Percentiles rank a stretch among this genome's conserved stretches.
These are phyloP conservation scores for Camelus dromedarius DNA, from an alignment of 2,113 vertebrate genomes.

Conservation along the genomic window DNA sequence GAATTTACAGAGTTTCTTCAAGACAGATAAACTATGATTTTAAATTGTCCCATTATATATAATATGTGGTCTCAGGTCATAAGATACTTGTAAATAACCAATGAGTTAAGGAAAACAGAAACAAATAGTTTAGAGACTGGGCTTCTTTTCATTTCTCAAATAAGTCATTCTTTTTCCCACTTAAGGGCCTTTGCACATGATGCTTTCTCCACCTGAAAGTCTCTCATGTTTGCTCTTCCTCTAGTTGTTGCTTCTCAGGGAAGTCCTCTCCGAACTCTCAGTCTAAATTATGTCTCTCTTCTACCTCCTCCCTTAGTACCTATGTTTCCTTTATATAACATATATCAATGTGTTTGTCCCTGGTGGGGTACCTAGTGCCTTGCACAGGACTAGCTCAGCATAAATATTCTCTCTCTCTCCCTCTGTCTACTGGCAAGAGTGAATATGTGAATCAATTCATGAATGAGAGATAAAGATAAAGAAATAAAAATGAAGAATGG, in stretches of 20 bases:
- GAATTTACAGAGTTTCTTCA: neutral
- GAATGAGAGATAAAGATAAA: neutral
- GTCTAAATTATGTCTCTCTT: neutral
- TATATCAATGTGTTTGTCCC: neutral
- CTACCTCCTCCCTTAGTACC: neutral
- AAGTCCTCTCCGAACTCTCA: neutral
- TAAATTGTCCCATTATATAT: neutral
- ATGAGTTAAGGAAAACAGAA: neutral
- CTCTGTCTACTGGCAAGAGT: neutral
- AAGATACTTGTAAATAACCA: neutral
- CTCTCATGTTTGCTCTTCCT: neutral
- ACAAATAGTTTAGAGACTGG: neutral
- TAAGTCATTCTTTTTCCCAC: neutral
- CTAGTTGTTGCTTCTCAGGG: neutral
- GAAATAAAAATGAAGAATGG: neutral
- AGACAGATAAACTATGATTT: neutral
- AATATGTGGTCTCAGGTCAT: neutral
- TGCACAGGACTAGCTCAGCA: too few relatives aligned
- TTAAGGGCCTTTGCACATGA: neutral
- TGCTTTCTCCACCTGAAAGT: neutral
- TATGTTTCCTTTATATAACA: neutral
- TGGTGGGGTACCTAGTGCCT: neutral
- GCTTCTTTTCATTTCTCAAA: neutral
- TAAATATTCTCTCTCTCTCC: neutral
- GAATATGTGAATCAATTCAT: neutral